Percentiles rank a stretch among this genome's conserved stretches.
Conservation (phyloP, 2,113 vertebrate genomes). For the Cnemophilus loriae region DNA sequence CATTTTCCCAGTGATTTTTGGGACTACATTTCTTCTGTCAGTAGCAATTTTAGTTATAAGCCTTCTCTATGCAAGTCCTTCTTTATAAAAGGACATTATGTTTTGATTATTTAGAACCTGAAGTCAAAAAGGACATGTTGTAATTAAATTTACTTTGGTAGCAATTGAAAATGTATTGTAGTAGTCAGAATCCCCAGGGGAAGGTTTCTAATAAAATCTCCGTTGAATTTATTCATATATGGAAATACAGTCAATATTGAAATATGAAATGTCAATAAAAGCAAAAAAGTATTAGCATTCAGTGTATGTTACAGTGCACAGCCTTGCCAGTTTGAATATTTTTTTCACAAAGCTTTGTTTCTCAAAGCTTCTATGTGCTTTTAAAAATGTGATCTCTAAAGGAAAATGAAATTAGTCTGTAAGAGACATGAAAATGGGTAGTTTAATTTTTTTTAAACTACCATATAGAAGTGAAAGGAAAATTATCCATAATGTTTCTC, state of each 20-base stretch:
- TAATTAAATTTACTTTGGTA: background rate
- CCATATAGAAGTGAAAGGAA: background rate
- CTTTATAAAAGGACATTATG: background rate
- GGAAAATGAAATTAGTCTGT: background rate
- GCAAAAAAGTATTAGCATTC: background rate
- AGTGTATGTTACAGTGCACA: background rate
- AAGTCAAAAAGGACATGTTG: background rate
- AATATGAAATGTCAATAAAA: background rate
- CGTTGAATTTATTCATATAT: background rate
- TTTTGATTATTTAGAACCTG: conserved; percentile 15
- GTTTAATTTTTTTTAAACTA: background rate
- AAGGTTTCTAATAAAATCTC: conserved; percentile 28
- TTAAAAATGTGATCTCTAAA: background rate
- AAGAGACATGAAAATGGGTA: background rate
- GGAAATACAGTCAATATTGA: conserved; percentile 6
- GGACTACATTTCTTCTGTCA: background rate
- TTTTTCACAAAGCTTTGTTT: background rate
- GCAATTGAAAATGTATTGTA: background rate
- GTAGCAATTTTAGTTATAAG: background rate
- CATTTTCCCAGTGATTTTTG: background rate
- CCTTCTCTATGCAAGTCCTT: background rate
- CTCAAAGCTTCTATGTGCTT: background rate
- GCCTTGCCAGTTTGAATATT: background rate
- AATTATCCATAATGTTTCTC: background rate
- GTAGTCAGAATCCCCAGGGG: background rate